Evolutionary conservation across 2,888 invertebrate genomes (phyloP).

Genomic region (Frankliniella intonsa): DNA sequence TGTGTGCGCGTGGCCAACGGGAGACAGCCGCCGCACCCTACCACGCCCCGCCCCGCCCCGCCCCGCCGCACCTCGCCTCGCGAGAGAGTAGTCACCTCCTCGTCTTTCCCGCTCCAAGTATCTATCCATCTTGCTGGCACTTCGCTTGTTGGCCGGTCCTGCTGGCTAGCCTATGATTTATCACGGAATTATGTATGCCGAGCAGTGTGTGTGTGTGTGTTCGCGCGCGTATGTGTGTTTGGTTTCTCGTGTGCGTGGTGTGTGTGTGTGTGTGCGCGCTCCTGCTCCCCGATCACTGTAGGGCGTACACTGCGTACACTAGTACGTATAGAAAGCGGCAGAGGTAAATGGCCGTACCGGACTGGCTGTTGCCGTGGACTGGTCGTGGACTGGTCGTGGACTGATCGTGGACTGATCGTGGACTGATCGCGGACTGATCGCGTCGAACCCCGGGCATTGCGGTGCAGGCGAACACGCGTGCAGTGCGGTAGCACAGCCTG

Average conservation of each 20-base stretch:
- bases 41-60: no score
- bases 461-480: neutral
- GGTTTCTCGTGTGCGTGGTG: neutral
- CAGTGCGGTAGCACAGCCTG: neutral
- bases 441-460: neutral
- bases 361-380: no score
- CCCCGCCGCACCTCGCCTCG: neutral
- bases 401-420: no score
- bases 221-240: no score
- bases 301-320: no score
- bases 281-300: no score
- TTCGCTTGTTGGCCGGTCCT: neutral
- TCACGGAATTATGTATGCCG: conserved; percentile 25
- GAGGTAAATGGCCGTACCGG: no score
- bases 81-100: neutral
- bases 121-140: conserved; percentile 22
- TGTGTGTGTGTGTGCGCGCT: neutral
- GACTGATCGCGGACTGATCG: neutral
- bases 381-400: no score
- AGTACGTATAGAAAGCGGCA: no score
- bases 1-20: neutral
- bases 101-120: neutral
- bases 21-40: no score
- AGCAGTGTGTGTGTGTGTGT: conserved; percentile 1
- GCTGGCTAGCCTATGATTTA: conserved; percentile 1